phyloP scores from a whole-genome alignment of 2,113 vertebrate genomes.

The Cephalopterus ornatus region DNA sequence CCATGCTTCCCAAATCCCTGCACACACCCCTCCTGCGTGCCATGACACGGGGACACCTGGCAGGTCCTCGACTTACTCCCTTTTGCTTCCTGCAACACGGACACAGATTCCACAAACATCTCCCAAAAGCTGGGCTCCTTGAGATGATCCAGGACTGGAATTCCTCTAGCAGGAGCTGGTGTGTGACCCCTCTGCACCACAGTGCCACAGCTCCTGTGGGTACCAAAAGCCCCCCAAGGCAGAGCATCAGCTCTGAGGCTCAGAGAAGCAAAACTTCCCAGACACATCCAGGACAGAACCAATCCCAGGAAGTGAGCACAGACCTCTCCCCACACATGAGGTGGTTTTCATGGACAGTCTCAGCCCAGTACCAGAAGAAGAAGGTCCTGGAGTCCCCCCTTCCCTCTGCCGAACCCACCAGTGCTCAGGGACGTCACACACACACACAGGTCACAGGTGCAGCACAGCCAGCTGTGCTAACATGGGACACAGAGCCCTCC shows the following conservation, averaged over 20 bases:
- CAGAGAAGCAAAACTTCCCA: background rate
- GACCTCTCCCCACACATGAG: background rate
- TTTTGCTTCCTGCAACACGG: background rate
- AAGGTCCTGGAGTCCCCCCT: background rate
- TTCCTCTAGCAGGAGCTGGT: background rate
- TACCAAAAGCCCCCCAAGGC: background rate
- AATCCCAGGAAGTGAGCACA: fast-evolving
- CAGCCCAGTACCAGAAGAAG: background rate
- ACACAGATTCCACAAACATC: background rate
- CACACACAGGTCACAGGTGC: too few species aligned
- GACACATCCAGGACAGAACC: background rate
- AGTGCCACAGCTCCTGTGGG: background rate
- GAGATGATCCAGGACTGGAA: background rate
- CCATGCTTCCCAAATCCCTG: background rate
- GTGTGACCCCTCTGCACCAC: fast-evolving
- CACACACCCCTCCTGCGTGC: background rate
- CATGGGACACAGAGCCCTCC: fast-evolving
- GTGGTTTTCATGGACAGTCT: background rate
- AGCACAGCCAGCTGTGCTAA: background rate
- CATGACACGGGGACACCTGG: background rate
- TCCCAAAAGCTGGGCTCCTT: background rate
- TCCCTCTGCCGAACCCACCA: background rate
- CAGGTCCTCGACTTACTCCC: background rate
- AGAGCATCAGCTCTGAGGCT: background rate
- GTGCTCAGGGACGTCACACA: background rate